Percentiles rank a stretch among this genome's conserved stretches.
phyloP scores from a whole-genome alignment of 2,888 invertebrate genomes.

The Clitarchus hookeri region DNA sequence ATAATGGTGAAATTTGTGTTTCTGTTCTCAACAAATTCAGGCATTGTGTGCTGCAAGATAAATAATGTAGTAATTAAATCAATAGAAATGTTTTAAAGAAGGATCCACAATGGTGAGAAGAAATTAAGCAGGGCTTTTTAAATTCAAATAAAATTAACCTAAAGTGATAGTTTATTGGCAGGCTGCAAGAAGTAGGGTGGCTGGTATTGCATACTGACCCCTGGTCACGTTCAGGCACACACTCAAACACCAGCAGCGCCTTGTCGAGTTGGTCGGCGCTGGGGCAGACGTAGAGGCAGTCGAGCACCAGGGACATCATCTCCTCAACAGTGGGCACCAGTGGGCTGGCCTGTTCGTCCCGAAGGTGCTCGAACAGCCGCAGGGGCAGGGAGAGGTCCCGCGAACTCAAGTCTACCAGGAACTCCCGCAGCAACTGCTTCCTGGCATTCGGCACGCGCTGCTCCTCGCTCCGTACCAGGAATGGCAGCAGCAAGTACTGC shows the following conservation, averaged over 20 bases:
- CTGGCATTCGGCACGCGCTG: slow-evolving; percentile 53
- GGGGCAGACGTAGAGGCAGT: slow-evolving; percentile 68
- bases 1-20: too few species aligned
- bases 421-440: slow-evolving; percentile 51
- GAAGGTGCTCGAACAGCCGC: slow-evolving; percentile 58
- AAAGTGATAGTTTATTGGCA: too few species aligned
- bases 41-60: too few species aligned
- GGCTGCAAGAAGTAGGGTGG: too few species aligned
- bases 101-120: too few species aligned
- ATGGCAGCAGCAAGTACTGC: slow-evolving; percentile 66
- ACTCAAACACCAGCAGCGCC: slow-evolving; percentile 65
- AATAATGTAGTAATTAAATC: too few species aligned
- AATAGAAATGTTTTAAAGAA: too few species aligned
- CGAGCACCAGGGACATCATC: slow-evolving; percentile 64
- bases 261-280: slow-evolving; percentile 65
- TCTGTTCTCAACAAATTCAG: too few species aligned
- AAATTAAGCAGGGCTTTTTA: too few species aligned
- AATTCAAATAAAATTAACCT: too few species aligned
- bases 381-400: slow-evolving; percentile 55
- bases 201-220: too few species aligned
- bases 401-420: slow-evolving; percentile 58
- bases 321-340: slow-evolving; percentile 62
- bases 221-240: slow-evolving; percentile 53
- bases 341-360: slow-evolving; percentile 53
- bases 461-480: slow-evolving; percentile 63